Conservation (phyloP, 2,113 vertebrate genomes). For the Caretta caretta region DNA sequence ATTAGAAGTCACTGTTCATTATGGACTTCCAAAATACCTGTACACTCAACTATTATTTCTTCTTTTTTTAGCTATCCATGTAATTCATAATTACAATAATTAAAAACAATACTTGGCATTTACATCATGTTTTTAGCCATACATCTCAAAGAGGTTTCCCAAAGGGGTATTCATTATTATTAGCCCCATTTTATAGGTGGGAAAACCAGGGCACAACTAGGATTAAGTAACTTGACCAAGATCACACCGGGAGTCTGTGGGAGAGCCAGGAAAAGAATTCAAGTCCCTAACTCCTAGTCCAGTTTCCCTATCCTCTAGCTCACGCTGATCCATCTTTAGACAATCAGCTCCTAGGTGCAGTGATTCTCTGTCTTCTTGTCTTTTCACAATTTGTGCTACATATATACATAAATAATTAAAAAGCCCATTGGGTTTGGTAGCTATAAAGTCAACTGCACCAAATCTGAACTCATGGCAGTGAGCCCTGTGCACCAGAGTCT, state of each 20-base stretch:
- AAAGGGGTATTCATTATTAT: not conserved
- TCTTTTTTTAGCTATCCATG: not conserved
- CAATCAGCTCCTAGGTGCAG: not conserved
- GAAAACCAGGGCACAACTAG: not conserved
- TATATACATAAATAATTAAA: not conserved
- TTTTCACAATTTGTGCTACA: not conserved
- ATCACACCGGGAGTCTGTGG: not conserved
- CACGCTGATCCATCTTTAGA: not conserved
- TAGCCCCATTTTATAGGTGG: not conserved
- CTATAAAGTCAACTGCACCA: not conserved
- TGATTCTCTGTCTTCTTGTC: not conserved
- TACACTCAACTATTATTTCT: not conserved
- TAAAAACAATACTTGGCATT: not conserved
- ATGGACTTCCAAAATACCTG: not conserved
- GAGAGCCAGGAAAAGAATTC: not conserved
- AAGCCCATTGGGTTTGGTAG: not conserved
- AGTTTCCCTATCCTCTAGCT: not conserved
- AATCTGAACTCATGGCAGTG: not conserved
- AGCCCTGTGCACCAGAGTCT: not conserved
- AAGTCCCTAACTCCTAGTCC: not conserved
- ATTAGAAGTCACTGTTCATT: not conserved
- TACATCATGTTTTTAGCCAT: not conserved
- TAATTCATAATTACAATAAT: not conserved
- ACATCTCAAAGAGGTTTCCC: not conserved
- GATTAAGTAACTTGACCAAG: not conserved